A percentile compares a stretch with the other conserved stretches of the same genome.
Evolutionary conservation across 2,888 invertebrate species (phyloP).

Genomic region (Tolmerus cingulatus): DNA sequence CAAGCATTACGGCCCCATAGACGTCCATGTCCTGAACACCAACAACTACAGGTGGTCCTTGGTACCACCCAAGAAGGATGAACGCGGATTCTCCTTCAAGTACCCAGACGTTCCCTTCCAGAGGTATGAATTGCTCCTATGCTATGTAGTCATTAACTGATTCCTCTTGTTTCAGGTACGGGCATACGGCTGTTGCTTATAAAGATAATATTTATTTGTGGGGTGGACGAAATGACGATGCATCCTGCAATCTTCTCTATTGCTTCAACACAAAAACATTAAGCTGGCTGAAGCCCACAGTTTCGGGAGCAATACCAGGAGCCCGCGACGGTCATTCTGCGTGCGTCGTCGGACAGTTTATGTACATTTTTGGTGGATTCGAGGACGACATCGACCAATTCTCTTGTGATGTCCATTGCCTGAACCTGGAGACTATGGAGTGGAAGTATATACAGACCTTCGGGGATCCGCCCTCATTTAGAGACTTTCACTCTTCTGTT

Average conservation of each 20-base stretch:
- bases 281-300: slow-evolving; percentile 73
- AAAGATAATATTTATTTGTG: slow-evolving; percentile 79
- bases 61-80: slow-evolving; percentile 66
- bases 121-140: slow-evolving; percentile 57
- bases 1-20: slow-evolving; percentile 78
- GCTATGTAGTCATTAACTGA: neutral
- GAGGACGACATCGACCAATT: slow-evolving; percentile 84
- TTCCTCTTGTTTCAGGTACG: slow-evolving; percentile 67
- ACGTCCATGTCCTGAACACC: slow-evolving; percentile 85
- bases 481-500: slow-evolving; percentile 90
- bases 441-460: slow-evolving; percentile 74
- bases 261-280: slow-evolving; percentile 79
- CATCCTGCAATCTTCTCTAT: slow-evolving; percentile 78
- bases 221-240: slow-evolving; percentile 89
- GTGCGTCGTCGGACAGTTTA: slow-evolving; percentile 77
- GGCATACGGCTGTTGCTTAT: slow-evolving; percentile 88
- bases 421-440: slow-evolving; percentile 75
- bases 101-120: slow-evolving; percentile 76
- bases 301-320: slow-evolving; percentile 76
- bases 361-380: slow-evolving; percentile 93
- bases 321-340: slow-evolving; percentile 93
- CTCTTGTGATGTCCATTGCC: slow-evolving; percentile 78
- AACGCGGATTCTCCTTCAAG: slow-evolving; percentile 61
- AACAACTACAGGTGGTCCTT: slow-evolving; percentile 70
- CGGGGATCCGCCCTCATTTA: slow-evolving; percentile 74